Base-by-base conservation (phyloP, 2,888 invertebrate genomes). In the Oegoconia quadripuncta region DNA sequence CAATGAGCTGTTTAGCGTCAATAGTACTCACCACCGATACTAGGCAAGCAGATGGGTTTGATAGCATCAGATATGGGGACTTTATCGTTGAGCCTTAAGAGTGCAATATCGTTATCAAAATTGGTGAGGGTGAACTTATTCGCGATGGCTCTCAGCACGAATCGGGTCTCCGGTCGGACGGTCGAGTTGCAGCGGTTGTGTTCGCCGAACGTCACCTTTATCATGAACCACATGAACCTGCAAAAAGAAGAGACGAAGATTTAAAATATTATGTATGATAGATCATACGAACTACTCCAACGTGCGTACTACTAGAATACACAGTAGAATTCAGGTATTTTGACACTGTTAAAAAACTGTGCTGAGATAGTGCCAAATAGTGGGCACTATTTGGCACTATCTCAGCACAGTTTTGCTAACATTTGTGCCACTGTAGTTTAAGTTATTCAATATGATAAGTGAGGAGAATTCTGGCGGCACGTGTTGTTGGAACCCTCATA, bases 191-290 rank as follows among this genome's bases (percentile, higher is more conserved):
- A 96, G 30, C 95, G 91, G 76, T 96, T 93, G 71, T 95, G 95
- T 72, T 96, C 96, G 0, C 95, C 96, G 57, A 96, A 93, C 9
- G 95, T 94, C 48, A 95, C 94, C 77, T 94, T 95, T 71, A 96
- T 94, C 94, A 96, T 93, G 80, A 95, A 95, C 95, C 95, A 95
- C 93, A 95, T 94, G 74, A 95, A 95, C 50, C 95, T 94, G 88
- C 51, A 90, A 74, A 35, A 35, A 15, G 27, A 33, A 42, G 41
- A 14, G 27, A 33, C 30, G 22, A 34, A 36, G 33, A 27, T 36
- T 26, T 20, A 27, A 9, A 22, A 3, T 18, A 18, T 18, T 2
- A 22, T 4, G 22, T 22, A 22, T 9, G 8, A 22, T 5, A 22
- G 22, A 22, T 9, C 22, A 22, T n/a, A n/a, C n/a, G 22, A 22